phyloP scores from a whole-genome alignment of 2,888 invertebrate genomes.

The Embidobia sp. region DNA sequence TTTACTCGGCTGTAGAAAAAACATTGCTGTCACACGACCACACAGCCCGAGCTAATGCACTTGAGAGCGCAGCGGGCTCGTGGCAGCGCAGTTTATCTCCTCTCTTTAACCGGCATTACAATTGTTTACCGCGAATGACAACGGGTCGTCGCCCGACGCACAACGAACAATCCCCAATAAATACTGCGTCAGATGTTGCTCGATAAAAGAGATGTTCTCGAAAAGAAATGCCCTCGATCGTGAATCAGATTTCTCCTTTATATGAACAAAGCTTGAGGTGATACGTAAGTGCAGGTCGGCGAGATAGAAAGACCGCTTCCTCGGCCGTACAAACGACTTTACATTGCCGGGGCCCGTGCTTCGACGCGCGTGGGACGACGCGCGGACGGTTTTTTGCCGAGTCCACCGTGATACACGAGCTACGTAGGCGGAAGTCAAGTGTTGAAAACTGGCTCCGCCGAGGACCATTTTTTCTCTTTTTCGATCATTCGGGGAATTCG shows the following conservation, averaged over 20 bases:
- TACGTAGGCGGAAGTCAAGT: conserved; percentile 44
- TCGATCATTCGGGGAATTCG: too few species aligned
- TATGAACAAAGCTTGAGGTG: conserved; percentile 52
- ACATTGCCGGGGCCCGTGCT: conserved; percentile 67
- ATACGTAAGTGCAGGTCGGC: conserved; percentile 52
- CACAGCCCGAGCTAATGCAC: too few species aligned
- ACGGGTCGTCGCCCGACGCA: conserved; percentile 20
- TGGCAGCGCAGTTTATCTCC: conserved; percentile 14
- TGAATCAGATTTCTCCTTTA: conserved; percentile 66
- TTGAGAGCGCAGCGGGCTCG: not conserved
- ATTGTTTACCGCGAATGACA: conserved; percentile 52
- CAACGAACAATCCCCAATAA: conserved; percentile 50
- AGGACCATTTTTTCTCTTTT: conserved; percentile 1
- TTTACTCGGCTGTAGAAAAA: too few species aligned
- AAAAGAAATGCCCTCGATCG: conserved; percentile 43
- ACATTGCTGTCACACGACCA: too few species aligned
- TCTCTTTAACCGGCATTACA: conserved; percentile 33
- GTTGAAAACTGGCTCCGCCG: conserved; percentile 7
- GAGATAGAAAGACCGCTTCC: conserved; percentile 60
- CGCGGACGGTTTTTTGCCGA: conserved; percentile 57
- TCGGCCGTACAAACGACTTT: conserved; percentile 69
- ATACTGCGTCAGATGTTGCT: conserved; percentile 51
- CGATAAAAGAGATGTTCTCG: conserved; percentile 56
- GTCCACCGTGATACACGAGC: conserved; percentile 34
- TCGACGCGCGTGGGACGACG: conserved; percentile 67